A percentile compares a stretch with the other conserved stretches of the same genome.
Conservation (phyloP, 1,140 invertebrate genomes). For the Macrosteles quadrilineatus region DNA sequence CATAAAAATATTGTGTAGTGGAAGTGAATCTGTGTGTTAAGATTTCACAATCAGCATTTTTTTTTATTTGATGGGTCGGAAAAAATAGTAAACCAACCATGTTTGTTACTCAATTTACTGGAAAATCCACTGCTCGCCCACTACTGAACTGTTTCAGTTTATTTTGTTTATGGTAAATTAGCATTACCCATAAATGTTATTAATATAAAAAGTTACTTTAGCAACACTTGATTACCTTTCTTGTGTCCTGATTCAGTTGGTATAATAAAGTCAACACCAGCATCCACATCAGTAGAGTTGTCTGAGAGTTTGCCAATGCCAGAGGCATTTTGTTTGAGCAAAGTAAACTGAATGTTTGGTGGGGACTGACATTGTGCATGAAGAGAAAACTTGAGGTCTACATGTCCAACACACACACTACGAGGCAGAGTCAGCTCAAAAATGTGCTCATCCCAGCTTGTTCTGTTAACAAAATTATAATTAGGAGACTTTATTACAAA, state of each 20-base stretch:
- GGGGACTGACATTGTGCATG: slow-evolving; percentile 66
- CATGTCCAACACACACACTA: slow-evolving; percentile 72
- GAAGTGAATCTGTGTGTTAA: too few relatives aligned
- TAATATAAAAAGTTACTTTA: background rate
- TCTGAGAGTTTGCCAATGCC: slow-evolving; percentile 62
- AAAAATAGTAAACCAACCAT: too few relatives aligned
- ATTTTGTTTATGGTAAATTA: too few relatives aligned
- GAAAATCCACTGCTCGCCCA: too few relatives aligned
- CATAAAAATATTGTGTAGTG: too few relatives aligned
- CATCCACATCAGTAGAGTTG: slow-evolving; percentile 48
- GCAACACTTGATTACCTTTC: slow-evolving; percentile 13
- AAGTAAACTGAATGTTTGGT: slow-evolving; percentile 71
- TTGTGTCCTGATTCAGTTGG: slow-evolving; percentile 12
- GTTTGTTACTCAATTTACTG: too few relatives aligned
- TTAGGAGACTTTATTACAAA: too few relatives aligned
- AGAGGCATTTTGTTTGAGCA: slow-evolving; percentile 78
- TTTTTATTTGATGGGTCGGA: too few relatives aligned
- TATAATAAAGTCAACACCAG: slow-evolving; percentile 44
- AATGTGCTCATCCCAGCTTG: slow-evolving; percentile 89
- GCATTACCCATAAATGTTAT: too few relatives aligned
- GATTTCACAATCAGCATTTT: too few relatives aligned
- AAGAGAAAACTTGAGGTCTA: slow-evolving; percentile 83
- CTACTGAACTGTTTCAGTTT: too few relatives aligned
- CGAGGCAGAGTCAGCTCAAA: slow-evolving; percentile 83
- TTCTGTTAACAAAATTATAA: too few relatives aligned